Conservation (phyloP, 2,888 invertebrate species). For the Caenorhabditis sulstoni region DNA sequence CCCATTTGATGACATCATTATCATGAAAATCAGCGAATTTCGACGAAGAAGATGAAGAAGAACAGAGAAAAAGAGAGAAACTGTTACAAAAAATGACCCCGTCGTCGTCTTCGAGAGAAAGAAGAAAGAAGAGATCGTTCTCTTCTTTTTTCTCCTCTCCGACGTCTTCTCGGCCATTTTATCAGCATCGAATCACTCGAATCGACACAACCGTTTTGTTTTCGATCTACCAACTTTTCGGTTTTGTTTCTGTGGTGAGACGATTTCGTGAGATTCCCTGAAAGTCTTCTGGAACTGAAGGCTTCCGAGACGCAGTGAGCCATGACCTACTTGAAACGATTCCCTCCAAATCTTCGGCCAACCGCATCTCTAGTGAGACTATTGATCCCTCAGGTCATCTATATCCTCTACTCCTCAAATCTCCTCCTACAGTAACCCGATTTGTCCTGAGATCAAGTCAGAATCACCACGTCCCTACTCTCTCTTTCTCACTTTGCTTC, state of each 20-base stretch:
- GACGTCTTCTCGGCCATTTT: conserved; percentile 1
- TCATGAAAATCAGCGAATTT: conserved; percentile 52
- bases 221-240: too few relatives aligned
- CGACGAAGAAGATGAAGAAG: conserved; percentile 18
- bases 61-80: conserved; percentile 27
- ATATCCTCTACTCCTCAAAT: background rate
- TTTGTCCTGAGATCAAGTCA: background rate
- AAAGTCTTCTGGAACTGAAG: too few relatives aligned
- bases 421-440: background rate
- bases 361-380: too few relatives aligned
- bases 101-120: conserved; percentile 4
- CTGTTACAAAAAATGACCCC: conserved; percentile 52
- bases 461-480: conserved; percentile 2
- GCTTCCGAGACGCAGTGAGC: too few relatives aligned
- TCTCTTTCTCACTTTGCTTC: too few relatives aligned
- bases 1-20: conserved; percentile 35
- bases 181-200: conserved; percentile 21
- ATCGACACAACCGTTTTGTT: conserved; percentile 4
- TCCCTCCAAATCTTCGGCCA: too few relatives aligned
- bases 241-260: too few relatives aligned
- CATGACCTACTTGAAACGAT: too few relatives aligned
- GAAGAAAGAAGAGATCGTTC: background rate
- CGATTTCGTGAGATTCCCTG: too few relatives aligned
- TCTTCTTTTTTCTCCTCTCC: background rate
- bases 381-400: too few relatives aligned